phyloP scores from a whole-genome alignment of 1,140 invertebrate genomes.

The Conus ventricosus region DNA sequence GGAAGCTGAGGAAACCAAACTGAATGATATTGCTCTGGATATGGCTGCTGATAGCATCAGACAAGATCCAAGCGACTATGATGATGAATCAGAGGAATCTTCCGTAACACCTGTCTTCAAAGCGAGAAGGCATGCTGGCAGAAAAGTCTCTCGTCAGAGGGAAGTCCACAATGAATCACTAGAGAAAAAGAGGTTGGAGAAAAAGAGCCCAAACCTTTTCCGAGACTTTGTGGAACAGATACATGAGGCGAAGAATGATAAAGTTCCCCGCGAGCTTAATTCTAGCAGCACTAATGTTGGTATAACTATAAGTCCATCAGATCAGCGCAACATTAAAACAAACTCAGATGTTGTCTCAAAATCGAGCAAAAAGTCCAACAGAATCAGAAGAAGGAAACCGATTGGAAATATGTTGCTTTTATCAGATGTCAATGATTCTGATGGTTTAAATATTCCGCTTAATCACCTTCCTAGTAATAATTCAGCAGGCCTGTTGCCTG shows the following conservation, averaged over 20 bases:
- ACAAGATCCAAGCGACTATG: not conserved
- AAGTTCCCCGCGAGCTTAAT: not conserved
- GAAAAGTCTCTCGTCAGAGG: not conserved
- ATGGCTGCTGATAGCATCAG: conserved; percentile 12
- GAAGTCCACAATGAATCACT: not conserved
- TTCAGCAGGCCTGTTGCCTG: not conserved
- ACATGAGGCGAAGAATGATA: not conserved
- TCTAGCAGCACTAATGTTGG: not conserved
- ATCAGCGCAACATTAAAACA: not conserved
- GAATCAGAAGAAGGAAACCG: not conserved
- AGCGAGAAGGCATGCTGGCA: not conserved
- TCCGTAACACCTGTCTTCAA: not conserved
- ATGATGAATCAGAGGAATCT: not conserved
- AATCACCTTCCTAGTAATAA: not conserved
- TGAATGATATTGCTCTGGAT: conserved; percentile 10
- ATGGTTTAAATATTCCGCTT: not conserved
- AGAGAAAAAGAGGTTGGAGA: not conserved
- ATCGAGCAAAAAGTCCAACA: not conserved
- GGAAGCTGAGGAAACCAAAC: conserved; percentile 6
- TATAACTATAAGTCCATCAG: not conserved
- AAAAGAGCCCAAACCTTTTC: not conserved
- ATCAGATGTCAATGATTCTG: not conserved
- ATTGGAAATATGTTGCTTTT: not conserved
- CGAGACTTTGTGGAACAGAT: not conserved
- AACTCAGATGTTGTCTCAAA: not conserved